Conservation (phyloP, 2,888 invertebrate genomes). For the Lapara coniferarum region DNA sequence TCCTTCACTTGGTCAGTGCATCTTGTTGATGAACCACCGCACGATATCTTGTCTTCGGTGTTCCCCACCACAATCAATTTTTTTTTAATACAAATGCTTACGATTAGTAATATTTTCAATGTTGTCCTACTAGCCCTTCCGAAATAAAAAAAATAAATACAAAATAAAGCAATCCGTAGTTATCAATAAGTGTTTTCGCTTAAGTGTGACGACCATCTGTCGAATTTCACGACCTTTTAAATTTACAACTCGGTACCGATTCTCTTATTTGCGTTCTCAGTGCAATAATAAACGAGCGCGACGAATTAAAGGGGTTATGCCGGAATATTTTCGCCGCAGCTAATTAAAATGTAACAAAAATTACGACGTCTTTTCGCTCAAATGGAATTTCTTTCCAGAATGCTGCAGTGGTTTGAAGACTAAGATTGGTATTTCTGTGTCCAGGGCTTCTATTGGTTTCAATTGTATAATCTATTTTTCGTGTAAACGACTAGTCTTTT, state of each 20-base stretch:
- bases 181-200: not conserved
- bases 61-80: too few relatives aligned
- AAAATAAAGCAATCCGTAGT: not conserved
- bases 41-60: too few relatives aligned
- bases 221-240: not conserved
- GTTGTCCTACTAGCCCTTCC: not conserved
- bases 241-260: not conserved
- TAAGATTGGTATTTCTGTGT: not conserved
- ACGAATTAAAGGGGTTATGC: constrained; percentile 2
- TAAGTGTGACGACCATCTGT: not conserved
- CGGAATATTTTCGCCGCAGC: not conserved
- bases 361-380: not conserved
- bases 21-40: too few relatives aligned
- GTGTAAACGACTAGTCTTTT: too few relatives aligned
- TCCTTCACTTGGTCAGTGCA: too few relatives aligned
- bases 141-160: not conserved
- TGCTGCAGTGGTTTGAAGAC: not conserved
- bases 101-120: too few relatives aligned
- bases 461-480: not conserved
- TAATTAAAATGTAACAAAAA: constrained; percentile 12
- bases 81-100: too few relatives aligned
- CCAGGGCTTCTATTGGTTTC: not conserved
- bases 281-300: not conserved
- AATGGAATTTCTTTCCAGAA: not conserved
- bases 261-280: not conserved